phyloP scores from a whole-genome alignment of 2,113 vertebrate genomes.

The Diglossa brunneiventris region DNA sequence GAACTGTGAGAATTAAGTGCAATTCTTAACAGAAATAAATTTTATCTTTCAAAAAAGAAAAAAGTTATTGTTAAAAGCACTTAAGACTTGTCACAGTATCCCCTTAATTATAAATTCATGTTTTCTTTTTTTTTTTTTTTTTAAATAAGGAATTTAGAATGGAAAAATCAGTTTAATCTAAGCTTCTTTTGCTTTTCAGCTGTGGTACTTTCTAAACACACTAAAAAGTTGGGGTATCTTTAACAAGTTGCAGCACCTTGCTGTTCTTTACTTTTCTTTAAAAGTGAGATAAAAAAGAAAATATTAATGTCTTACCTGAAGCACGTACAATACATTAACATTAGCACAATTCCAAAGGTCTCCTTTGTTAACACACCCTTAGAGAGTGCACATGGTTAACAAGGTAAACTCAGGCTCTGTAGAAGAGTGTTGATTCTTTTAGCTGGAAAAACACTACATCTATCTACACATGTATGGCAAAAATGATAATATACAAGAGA shows the following conservation, averaged over 20 bases:
- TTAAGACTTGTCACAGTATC: neutral
- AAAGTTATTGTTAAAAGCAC: neutral
- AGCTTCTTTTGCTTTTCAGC: neutral
- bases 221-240: neutral
- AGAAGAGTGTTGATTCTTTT: neutral
- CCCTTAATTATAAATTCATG: neutral
- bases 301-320: neutral
- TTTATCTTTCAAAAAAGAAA: neutral
- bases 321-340: neutral
- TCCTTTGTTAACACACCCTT: neutral
- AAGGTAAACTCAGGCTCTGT: neutral
- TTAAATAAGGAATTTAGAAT: neutral
- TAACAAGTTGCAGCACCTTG: neutral
- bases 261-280: neutral
- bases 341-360: neutral
- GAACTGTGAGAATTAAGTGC: neutral
- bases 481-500: neutral
- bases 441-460: neutral
- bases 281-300: neutral
- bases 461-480: neutral
- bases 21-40: neutral
- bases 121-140: neutral
- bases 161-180: neutral
- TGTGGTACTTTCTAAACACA: neutral
- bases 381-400: neutral